phyloP scores from a whole-genome alignment of 2,888 invertebrate species.

The Temnothorax unifasciatus region DNA sequence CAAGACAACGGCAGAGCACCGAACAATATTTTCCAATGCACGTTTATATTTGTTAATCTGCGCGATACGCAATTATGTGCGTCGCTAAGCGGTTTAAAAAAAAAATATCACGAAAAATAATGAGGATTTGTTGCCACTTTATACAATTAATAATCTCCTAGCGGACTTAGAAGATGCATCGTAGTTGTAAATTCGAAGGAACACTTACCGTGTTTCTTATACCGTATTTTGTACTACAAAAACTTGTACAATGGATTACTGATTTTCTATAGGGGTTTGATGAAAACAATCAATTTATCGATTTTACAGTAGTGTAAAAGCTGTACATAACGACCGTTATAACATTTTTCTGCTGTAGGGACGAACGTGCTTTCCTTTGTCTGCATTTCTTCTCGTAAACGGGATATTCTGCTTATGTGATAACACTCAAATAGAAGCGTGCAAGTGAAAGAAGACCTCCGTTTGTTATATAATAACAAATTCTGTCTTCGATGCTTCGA shows the following conservation, averaged over 20 bases:
- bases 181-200: conserved; percentile 69
- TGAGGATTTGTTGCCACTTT: conserved; percentile 73
- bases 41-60: conserved; percentile 57
- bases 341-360: conserved; percentile 63
- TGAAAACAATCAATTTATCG: conserved; percentile 52
- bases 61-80: conserved; percentile 53
- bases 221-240: conserved; percentile 71
- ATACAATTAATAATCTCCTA: conserved; percentile 69
- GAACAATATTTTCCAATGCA: conserved; percentile 65
- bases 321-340: conserved; percentile 66
- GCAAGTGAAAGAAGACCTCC: conserved; percentile 60
- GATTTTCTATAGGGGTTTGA: conserved; percentile 69
- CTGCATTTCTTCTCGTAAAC: conserved; percentile 65
- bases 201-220: conserved; percentile 62
- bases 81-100: conserved; percentile 39
- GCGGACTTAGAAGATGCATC: conserved; percentile 68
- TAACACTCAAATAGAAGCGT: conserved; percentile 59
- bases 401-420: conserved; percentile 64
- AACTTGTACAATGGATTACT: conserved; percentile 64
- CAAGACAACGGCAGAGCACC: conserved; percentile 56
- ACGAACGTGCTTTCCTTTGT: conserved; percentile 65
- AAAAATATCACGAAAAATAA: conserved; percentile 35
- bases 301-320: conserved; percentile 67
- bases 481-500: conserved; percentile 61
- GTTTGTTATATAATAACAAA: conserved; percentile 62